phyloP scores from a whole-genome alignment of 2,113 vertebrate species.

The Leuciscus idus region DNA sequence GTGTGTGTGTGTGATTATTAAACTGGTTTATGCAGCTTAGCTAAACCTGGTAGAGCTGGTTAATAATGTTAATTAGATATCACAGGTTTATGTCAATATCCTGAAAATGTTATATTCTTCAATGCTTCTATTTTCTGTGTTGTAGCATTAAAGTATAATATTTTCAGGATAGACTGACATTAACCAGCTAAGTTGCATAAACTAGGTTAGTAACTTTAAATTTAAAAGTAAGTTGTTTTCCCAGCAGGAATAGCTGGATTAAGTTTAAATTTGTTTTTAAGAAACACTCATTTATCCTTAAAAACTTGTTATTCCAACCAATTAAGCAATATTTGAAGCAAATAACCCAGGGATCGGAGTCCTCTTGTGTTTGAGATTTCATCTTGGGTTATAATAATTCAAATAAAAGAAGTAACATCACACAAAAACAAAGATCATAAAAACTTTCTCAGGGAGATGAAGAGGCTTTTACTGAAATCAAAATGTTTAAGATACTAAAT shows the following conservation, averaged over 20 bases:
- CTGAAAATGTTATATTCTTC: too few species aligned
- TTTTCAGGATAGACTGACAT: background rate
- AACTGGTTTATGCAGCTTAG: too few species aligned
- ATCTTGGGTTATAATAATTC: background rate
- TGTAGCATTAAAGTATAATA: background rate
- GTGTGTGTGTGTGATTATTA: too few species aligned
- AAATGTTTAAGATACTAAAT: conserved; percentile 4
- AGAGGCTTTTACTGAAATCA: background rate
- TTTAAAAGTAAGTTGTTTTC: too few species aligned
- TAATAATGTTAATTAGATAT: too few species aligned
- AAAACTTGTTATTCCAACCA: background rate
- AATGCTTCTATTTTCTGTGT: too few species aligned
- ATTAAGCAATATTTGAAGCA: background rate
- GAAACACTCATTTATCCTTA: background rate
- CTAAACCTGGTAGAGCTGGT: too few species aligned
- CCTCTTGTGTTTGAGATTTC: background rate
- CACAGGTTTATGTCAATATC: too few species aligned
- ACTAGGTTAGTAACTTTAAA: background rate
- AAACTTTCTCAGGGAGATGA: background rate
- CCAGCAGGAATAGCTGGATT: background rate
- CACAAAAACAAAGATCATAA: background rate
- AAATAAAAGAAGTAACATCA: background rate
- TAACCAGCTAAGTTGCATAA: background rate
- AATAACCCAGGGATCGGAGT: background rate
- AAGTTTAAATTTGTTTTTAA: background rate